phyloP scores from a whole-genome alignment of 2,888 invertebrate species.

The Eilema caniola region DNA sequence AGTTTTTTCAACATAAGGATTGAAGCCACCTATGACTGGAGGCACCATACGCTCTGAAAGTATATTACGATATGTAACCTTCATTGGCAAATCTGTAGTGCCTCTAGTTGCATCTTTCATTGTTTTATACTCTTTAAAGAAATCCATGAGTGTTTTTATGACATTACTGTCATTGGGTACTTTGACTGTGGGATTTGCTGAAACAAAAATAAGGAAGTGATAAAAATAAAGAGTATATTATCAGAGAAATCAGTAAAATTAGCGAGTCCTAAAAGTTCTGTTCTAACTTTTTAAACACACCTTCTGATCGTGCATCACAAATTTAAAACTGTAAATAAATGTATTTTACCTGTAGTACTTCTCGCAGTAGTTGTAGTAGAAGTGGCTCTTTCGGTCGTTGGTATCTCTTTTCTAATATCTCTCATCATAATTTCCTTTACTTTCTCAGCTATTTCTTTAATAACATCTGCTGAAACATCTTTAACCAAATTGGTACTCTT shows the following conservation, averaged over 20 bases:
- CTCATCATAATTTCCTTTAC: constrained; percentile 69
- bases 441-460: constrained; percentile 69
- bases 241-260: constrained; percentile 5
- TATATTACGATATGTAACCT: not conserved
- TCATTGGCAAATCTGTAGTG: constrained; percentile 18
- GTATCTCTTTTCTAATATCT: constrained; percentile 59
- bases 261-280: not conserved
- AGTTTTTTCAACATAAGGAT: constrained; percentile 24
- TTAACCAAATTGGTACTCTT: not conserved
- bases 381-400: constrained; percentile 35
- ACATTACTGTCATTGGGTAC: constrained; percentile 46
- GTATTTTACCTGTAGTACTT: constrained; percentile 14
- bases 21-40: constrained; percentile 16
- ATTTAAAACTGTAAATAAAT: not conserved
- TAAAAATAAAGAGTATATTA: too few species aligned
- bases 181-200: constrained; percentile 36
- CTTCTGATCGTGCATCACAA: not conserved
- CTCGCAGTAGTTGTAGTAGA: constrained; percentile 33
- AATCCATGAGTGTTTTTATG: constrained; percentile 63
- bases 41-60: constrained; percentile 1
- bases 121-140: constrained; percentile 64
- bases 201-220: constrained; percentile 24
- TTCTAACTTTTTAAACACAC: not conserved
- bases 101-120: constrained; percentile 45
- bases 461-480: constrained; percentile 43